These are phyloP conservation scores for Clepsis dumicolana DNA, from an alignment of 2,888 invertebrate species.

Conservation along the genomic window DNA sequence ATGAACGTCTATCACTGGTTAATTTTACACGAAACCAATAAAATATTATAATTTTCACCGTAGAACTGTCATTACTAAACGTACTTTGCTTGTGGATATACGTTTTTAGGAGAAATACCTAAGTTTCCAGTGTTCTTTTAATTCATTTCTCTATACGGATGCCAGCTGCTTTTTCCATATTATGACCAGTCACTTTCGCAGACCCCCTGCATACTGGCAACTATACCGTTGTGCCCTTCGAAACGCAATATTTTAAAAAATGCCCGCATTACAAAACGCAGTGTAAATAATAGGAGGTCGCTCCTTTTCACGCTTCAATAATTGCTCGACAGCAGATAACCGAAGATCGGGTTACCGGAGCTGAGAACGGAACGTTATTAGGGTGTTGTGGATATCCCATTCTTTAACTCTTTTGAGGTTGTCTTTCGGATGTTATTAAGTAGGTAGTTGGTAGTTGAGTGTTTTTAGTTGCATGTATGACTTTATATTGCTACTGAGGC, in stretches of 20 bases:
- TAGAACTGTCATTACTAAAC: too few relatives aligned
- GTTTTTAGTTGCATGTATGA: not conserved
- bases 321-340: constrained; percentile 86
- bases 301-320: constrained; percentile 87
- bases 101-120: too few relatives aligned
- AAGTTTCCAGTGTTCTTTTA: too few relatives aligned
- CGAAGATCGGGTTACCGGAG: constrained; percentile 77
- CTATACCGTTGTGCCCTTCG: constrained; percentile 50
- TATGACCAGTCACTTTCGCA: not conserved
- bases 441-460: not conserved
- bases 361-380: constrained; percentile 67
- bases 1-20: too few relatives aligned
- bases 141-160: too few relatives aligned
- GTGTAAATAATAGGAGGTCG: constrained; percentile 85
- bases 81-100: too few relatives aligned
- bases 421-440: constrained; percentile 8
- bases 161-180: too few relatives aligned
- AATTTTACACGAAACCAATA: too few relatives aligned
- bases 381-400: constrained; percentile 58
- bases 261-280: constrained; percentile 84
- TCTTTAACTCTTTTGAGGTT: constrained; percentile 69
- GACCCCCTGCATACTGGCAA: constrained; percentile 11
- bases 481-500: too few relatives aligned
- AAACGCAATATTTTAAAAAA: constrained; percentile 83
- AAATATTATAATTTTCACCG: too few relatives aligned